phyloP scores from a whole-genome alignment of 2,888 invertebrate species.

The Aradus depressus region DNA sequence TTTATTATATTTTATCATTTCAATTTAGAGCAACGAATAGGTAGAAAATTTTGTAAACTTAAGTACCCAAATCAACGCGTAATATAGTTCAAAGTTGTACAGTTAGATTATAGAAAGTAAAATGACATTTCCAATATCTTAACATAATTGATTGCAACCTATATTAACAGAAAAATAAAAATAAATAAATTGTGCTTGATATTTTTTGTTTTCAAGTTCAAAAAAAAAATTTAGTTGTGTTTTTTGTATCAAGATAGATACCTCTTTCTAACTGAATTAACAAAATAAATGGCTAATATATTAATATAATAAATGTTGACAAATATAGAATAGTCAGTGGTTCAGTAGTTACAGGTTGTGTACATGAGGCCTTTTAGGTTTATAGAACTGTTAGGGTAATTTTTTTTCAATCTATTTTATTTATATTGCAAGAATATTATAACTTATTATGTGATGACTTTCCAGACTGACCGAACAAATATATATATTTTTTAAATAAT shows the following conservation, averaged over 20 bases:
- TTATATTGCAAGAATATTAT: no score
- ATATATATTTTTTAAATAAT: no score
- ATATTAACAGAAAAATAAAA: slow-evolving; percentile 9
- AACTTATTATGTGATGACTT: no score
- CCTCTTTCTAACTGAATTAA: slow-evolving; percentile 16
- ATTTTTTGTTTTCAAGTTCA: slow-evolving; percentile 25
- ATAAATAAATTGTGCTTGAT: slow-evolving; percentile 21
- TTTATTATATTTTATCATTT: no score
- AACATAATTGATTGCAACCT: slow-evolving; percentile 23
- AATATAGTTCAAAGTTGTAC: not conserved
- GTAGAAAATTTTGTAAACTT: no score
- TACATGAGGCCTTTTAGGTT: slow-evolving; percentile 27
- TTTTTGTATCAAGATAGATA: slow-evolving; percentile 23
- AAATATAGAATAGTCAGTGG: not conserved
- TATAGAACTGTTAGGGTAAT: no score
- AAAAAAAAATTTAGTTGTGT: no score
- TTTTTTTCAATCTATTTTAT: no score
- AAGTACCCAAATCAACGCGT: no score
- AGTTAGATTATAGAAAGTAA: slow-evolving; percentile 2
- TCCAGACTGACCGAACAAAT: no score
- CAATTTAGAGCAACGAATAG: no score
- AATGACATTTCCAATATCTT: slow-evolving; percentile 2
- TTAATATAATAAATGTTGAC: slow-evolving; percentile 4
- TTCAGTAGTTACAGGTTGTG: slow-evolving; percentile 27
- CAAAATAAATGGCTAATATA: slow-evolving; percentile 3